Base-by-base conservation (phyloP, 2,113 vertebrate species). In the Terrapene triunguis region DNA sequence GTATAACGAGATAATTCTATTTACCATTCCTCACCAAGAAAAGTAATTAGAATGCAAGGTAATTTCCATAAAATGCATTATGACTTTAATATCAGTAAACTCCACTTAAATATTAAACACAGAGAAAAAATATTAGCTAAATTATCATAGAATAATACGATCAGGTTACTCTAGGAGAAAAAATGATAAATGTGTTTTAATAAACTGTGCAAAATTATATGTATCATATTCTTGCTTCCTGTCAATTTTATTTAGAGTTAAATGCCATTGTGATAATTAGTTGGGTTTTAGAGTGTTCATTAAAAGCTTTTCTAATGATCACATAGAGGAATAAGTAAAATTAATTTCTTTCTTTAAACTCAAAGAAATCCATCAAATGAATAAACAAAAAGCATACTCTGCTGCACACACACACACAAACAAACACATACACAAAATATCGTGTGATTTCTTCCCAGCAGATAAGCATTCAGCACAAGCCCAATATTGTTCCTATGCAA, bases 161-260 rank as follows among this genome's bases (percentile, higher is more conserved):
- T 98, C 97, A 98, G 96, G 95, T 98, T 98, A 98, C 97, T 98
- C 97, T 89, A 92, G 93, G 93, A 95, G 94, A 48, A 97, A 97
- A 92, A 87, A 79, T 98, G 98, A 98, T 98, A 96, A 97, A 98
- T 98, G 98, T 97, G 95, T 99, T 98, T 99, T 99, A 99, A 99
- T 99, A 99, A 99, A 98, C 97, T 91, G 95, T 97, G 97, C 97
- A 98, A 98, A 98, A 98, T 98, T 98, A 97, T 98, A 98, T 97
- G 98, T 96, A 95, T 98, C 97, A 97, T 97, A 96, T 98, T 97
- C 97, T 97, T 98, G 98, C 98, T 98, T 98, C 98, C 97, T 99
- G 99, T 99, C 99, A 99, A 98, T 99, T 99, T 99, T 99, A 99
- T 99, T 99, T 99, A 99, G 99, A 99, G 98, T 98, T 97, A 98